phyloP scores from a whole-genome alignment of 2,113 vertebrate genomes.

The Platysteira castanea region DNA sequence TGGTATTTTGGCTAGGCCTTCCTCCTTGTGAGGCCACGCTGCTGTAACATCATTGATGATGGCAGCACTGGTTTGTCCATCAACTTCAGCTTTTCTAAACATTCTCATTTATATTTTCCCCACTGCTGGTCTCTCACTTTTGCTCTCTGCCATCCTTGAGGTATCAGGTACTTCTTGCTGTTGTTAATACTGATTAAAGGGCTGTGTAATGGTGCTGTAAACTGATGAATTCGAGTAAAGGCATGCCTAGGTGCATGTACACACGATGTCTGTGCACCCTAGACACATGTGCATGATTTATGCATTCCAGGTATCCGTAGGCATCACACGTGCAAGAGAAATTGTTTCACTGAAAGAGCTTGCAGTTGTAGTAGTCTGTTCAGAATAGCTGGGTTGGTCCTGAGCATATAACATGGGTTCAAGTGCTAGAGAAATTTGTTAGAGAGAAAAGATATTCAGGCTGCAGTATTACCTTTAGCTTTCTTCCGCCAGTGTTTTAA shows the following conservation, averaged over 20 bases:
- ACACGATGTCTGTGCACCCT: neutral
- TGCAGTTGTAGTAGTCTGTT: neutral
- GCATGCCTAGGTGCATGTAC: neutral
- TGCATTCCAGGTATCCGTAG: neutral
- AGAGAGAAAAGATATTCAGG: neutral
- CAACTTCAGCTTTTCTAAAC: neutral
- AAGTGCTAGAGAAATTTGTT: neutral
- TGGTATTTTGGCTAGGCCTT: neutral
- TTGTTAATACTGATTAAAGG: neutral
- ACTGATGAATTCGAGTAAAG: neutral
- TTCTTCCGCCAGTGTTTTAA: neutral
- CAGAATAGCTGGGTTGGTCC: neutral
- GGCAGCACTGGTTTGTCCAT: neutral
- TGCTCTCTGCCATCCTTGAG: neutral
- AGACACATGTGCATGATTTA: neutral
- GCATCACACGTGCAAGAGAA: neutral
- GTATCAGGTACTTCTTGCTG: neutral
- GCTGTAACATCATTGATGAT: neutral
- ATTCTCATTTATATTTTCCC: neutral
- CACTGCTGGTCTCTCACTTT: neutral
- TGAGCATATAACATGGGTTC: neutral
- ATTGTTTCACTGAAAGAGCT: neutral
- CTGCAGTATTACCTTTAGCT: neutral
- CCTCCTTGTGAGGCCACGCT: neutral
- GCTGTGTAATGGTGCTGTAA: neutral